These are phyloP conservation scores for Miichthys miiuy DNA, from an alignment of 2,797 vertebrate genomes.

Conservation along the genomic window DNA sequence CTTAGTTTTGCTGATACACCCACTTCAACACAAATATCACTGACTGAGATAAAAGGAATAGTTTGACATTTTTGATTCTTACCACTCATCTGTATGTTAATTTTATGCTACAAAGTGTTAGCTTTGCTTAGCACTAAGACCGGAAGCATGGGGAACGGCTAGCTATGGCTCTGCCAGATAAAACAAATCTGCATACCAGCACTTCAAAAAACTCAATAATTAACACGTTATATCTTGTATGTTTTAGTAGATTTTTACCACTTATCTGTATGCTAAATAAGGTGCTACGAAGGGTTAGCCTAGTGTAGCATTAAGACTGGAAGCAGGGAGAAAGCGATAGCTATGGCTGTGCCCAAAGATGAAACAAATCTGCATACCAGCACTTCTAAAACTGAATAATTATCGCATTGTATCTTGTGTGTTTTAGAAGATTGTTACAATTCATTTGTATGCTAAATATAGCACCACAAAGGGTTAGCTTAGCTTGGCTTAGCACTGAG, in stretches of 20 bases:
- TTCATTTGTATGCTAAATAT: too few species aligned
- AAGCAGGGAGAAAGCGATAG: background rate
- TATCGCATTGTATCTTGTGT: background rate
- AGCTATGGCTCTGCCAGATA: too few species aligned
- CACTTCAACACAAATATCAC: background rate
- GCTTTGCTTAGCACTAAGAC: too few species aligned
- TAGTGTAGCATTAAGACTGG: background rate
- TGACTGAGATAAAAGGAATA: background rate
- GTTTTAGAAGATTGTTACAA: too few species aligned
- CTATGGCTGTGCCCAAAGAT: background rate
- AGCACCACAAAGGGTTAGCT: too few species aligned
- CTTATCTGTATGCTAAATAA: background rate
- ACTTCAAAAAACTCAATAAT: too few species aligned
- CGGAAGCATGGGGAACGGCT: too few species aligned
- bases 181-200: too few species aligned
- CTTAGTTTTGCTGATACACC: conserved; percentile 1
- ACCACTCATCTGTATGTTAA: background rate
- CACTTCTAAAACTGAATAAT: background rate
- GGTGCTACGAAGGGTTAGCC: background rate
- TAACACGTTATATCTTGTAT: too few species aligned
- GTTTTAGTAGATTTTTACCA: background rate
- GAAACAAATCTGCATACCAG: background rate
- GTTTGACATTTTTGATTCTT: background rate
- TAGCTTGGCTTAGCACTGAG: too few species aligned
- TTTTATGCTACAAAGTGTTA: too few species aligned